phyloP scores from a whole-genome alignment of 2,888 invertebrate species.

The Meghimatium bilineatum region DNA sequence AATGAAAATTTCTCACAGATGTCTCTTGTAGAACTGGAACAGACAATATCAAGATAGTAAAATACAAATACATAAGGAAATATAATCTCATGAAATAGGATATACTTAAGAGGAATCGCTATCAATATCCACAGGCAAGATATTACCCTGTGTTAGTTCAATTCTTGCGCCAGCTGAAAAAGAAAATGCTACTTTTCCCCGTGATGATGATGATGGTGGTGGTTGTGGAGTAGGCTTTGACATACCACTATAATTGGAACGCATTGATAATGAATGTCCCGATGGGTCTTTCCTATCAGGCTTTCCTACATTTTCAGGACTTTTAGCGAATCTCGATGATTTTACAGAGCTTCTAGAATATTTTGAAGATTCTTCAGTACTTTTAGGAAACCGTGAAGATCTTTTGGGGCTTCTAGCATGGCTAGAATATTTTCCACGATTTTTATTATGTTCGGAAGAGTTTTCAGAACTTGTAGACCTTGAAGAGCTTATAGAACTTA shows the following conservation, averaged over 20 bases:
- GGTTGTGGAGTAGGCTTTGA: neutral
- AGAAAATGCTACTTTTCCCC: slow-evolving; percentile 13
- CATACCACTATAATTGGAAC: neutral
- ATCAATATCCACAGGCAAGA: neutral
- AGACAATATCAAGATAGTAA: too few species aligned
- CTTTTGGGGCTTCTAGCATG: neutral
- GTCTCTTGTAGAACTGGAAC: too few species aligned
- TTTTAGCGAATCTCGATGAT: neutral
- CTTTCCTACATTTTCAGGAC: neutral
- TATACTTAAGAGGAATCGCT: neutral
- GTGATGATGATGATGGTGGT: neutral
- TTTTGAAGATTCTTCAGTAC: neutral
- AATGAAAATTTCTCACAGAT: too few species aligned
- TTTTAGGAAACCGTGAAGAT: neutral
- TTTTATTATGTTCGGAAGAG: too few species aligned
- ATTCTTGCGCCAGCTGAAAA: neutral
- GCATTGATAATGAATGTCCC: neutral
- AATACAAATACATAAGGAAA: neutral
- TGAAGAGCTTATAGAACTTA: too few species aligned
- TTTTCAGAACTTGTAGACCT: too few species aligned
- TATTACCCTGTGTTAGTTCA: neutral
- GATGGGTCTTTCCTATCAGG: neutral
- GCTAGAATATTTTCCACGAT: too few species aligned
- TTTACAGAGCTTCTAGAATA: neutral
- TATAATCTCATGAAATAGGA: neutral